Percentiles rank a stretch among this genome's conserved stretches.
Evolutionary conservation across 2,113 vertebrate genomes (phyloP).

Genomic region (Macaca nemestrina): DNA sequence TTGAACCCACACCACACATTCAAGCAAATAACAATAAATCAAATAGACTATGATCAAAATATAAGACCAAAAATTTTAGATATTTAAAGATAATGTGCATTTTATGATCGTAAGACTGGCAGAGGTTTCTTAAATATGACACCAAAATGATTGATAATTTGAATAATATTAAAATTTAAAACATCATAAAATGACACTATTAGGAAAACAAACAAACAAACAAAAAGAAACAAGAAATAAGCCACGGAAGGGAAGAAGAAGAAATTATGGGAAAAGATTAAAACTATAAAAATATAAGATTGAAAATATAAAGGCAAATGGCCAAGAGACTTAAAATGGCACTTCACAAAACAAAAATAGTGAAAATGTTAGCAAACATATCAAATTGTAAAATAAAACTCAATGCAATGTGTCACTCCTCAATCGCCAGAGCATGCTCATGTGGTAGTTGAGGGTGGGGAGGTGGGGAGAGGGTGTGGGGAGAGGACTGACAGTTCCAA

Average conservation of each 20-base stretch:
- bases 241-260: not conserved
- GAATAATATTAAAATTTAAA: not conserved
- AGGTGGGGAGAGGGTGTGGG: too few relatives aligned
- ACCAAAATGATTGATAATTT: not conserved
- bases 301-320: not conserved
- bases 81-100: not conserved
- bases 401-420: not conserved
- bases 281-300: not conserved
- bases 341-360: not conserved
- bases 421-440: not conserved
- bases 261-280: too few relatives aligned
- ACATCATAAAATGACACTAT: not conserved
- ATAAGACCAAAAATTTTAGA: not conserved
- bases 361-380: not conserved
- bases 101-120: not conserved
- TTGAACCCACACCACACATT: not conserved
- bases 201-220: not conserved
- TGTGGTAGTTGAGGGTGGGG: fast-evolving
- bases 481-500: not conserved
- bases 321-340: not conserved
- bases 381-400: not conserved
- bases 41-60: not conserved
- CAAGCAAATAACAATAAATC: not conserved
- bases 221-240: not conserved
- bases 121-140: not conserved